Evolutionary conservation across 2,888 invertebrate species (phyloP), one percentile per base, ranked within the genome.

Genomic region (Hypercompe scribonia): DNA sequence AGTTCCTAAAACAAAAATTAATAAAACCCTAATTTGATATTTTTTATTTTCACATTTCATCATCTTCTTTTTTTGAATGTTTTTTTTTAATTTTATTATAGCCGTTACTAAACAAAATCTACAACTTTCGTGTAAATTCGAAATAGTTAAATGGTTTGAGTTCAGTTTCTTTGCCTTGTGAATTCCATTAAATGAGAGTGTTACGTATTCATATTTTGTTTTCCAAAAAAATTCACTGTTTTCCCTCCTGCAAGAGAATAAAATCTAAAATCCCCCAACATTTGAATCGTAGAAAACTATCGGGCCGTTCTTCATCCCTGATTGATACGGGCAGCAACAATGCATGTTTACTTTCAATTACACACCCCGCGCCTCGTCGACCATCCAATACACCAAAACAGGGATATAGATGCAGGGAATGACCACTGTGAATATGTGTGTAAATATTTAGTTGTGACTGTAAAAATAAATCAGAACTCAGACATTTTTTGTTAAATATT

Each of bases 261-360:
- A 72, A 54, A 63, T 70, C 21, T 7, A 70, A 21, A 21, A 72
- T 70, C 81, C 88, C 87, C 84, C 80, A 79, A 80, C 84, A 82
- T 86, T 87, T 84, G 86, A 81, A 79, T 81, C 84, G 72, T 70
- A 84, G 84, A 87, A 89, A 89, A 90, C 90, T 88, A 89, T 86
- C 86, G 84, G 80, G 66, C 70, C 72, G 78, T 77, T 75, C 82
- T 81, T 81, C 87, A 81, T 81, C 78, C 77, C 91, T 93, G 93
- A 94, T 94, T 93, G 94, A 94, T 94, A 92, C 93, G 91, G 92
- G 90, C 90, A 90, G 90, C 92, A 91, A 93, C 94, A 94, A 94
- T 93, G 90, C 91, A 87, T 95, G 94, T 95, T 95, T 94, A 88
- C 89, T 93, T 94, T 94, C 94, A 94, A 95, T 94, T 94, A 94